A percentile compares a stretch with the other conserved stretches of the same genome.
Conservation (phyloP, 2,797 vertebrate species). For the Chelidonichthys spinosus region DNA sequence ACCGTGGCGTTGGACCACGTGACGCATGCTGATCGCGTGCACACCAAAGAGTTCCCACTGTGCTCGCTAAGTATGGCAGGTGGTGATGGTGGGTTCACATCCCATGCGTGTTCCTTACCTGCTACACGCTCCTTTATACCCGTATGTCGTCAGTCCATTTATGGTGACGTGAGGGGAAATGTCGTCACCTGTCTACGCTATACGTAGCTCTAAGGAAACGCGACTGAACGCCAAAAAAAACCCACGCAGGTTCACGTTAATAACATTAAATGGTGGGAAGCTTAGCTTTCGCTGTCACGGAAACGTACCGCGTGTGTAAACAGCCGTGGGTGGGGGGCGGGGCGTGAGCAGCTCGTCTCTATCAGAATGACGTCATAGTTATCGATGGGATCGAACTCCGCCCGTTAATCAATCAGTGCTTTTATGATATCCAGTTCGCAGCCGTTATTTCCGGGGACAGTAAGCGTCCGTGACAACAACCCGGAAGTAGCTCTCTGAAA, state of each 20-base stretch:
- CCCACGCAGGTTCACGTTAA: not conserved
- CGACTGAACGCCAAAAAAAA: not conserved
- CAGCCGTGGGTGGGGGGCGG: not conserved
- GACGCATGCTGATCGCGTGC: not conserved
- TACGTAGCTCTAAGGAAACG: not conserved
- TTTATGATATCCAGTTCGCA: not conserved
- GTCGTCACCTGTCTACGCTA: not conserved
- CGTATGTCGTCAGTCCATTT: constrained; percentile 32
- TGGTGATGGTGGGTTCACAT: not conserved
- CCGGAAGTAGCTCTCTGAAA: constrained; percentile 54
- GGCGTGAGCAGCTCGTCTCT: not conserved
- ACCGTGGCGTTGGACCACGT: constrained; percentile 14
- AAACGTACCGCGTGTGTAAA: not conserved
- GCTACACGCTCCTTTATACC: constrained; percentile 28
- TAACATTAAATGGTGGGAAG: not conserved
- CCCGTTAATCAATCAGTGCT: constrained; percentile 9
- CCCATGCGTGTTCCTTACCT: constrained; percentile 57
- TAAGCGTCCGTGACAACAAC: constrained; percentile 83
- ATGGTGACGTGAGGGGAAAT: not conserved
- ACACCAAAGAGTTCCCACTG: not conserved
- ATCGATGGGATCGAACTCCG: not conserved
- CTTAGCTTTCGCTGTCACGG: constrained; percentile 3
- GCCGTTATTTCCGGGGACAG: constrained; percentile 50
- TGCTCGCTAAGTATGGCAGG: not conserved
- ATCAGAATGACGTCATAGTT: not conserved